Base-by-base conservation (phyloP, 2,113 vertebrate genomes). In the Telmatochromis sp. region DNA sequence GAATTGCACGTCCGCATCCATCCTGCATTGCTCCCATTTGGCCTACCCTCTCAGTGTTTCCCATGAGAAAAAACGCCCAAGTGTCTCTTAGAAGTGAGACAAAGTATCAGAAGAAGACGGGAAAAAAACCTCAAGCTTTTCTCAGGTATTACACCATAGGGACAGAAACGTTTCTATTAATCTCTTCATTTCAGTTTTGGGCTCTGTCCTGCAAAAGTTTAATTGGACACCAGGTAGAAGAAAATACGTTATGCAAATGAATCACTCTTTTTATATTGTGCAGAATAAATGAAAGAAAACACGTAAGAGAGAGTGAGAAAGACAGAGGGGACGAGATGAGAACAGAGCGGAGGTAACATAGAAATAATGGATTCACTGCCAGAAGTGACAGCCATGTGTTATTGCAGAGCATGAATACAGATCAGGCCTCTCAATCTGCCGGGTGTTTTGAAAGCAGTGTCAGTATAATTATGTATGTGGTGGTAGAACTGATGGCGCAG, bases 351-450 rank as follows among this genome's bases (percentile, higher is more conserved):
- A 88, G 82, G 90, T 87, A 88, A 89, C 86, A 82, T 75, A 85
- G 86, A 84, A 91, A 91, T 89, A 91, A 95, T 93, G 89, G 89
- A 87, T 91, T 89, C 68, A 45, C 81, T 87, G 87, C 85, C 81
- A 87, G 80, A 92, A 88, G 83, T 92, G 94, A 93, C 92, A 90
- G 86, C 86, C 89, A 80, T 75, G 89, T 92, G 92, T 93, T 89
- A 87, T 49, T 42, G 45, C 86, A 60, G 81, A 79, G 85, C 86
- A 82, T 86, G 92, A 93, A 94, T 93, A 89, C 92, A 91, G 85
- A 92, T 92, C 90, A 86, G 84, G 78, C 81, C 80, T 85, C 83
- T 92, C 88, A 82, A 91, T 92, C 88, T 87, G 85, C 85, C 37
- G 82, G 84, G 33, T 94, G 78, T 92, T 93, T 92, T 91, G 86